Evolutionary conservation across 2,888 invertebrate genomes (phyloP).

Genomic region (Drosophila aldrichi): DNA sequence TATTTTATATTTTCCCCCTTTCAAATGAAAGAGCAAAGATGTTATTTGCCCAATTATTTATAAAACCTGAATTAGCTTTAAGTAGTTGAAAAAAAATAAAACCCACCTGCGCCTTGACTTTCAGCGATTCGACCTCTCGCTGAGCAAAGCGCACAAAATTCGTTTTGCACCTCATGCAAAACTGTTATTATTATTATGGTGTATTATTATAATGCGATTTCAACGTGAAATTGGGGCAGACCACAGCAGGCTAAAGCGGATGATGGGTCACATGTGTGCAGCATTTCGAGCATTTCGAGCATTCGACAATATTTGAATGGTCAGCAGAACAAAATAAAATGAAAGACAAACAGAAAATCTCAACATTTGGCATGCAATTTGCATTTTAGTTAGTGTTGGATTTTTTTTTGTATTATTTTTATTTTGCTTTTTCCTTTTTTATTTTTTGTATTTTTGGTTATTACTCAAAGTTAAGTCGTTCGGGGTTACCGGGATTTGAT

Average conservation of each 20-base stretch:
- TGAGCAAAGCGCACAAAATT: slow-evolving; percentile 40
- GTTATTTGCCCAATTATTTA: too few relatives aligned
- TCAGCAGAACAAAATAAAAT: slow-evolving; percentile 49
- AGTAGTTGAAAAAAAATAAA: slow-evolving; percentile 10
- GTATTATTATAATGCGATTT: slow-evolving; percentile 66
- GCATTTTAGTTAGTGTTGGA: slow-evolving; percentile 50
- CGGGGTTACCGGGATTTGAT: slow-evolving; percentile 62
- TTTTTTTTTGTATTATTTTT: background rate
- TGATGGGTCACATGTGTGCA: slow-evolving; percentile 57
- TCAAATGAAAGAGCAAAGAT: background rate
- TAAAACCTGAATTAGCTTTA: background rate
- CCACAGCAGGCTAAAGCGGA: slow-evolving; percentile 16
- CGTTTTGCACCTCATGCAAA: slow-evolving; percentile 61
- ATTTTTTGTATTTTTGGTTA: slow-evolving; percentile 27
- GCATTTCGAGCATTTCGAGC: slow-evolving; percentile 34
- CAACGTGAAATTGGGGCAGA: slow-evolving; percentile 64
- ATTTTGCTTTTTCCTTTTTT: background rate
- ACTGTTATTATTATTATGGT: slow-evolving; percentile 63
- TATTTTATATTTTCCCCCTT: too few relatives aligned
- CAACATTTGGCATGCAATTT: slow-evolving; percentile 71
- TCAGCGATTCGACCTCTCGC: slow-evolving; percentile 36
- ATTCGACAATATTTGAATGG: slow-evolving; percentile 56
- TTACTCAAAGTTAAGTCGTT: slow-evolving; percentile 65
- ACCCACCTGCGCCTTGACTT: slow-evolving; percentile 52
- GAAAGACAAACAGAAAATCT: slow-evolving; percentile 45